phyloP scores from a whole-genome alignment of 2,797 vertebrate genomes.

The Enteromius viviparus region DNA sequence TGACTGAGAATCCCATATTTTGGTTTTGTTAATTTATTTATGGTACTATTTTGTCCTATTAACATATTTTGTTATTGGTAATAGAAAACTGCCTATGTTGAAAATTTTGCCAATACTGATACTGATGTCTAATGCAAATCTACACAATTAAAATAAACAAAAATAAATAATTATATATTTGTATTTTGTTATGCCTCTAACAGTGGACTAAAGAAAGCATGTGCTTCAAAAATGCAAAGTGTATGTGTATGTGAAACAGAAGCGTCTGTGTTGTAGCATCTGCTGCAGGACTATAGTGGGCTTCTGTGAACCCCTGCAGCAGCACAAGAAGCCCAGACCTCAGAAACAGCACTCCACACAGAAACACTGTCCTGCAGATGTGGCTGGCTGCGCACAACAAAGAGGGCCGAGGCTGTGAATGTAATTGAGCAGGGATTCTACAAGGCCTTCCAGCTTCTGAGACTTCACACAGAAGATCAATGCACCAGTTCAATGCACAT shows the following conservation, averaged over 20 bases:
- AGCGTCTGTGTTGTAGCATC: not conserved
- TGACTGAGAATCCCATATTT: not conserved
- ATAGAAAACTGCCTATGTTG: not conserved
- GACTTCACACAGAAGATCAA: conserved; percentile 22
- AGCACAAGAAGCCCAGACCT: conserved; percentile 3
- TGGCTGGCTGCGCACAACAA: conserved; percentile 43
- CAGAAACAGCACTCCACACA: conserved; percentile 2
- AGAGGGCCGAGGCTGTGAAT: conserved; percentile 16
- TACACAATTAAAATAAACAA: not conserved
- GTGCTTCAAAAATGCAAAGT: not conserved
- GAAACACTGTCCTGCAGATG: conserved; percentile 42
- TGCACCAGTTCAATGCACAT: conserved; percentile 3
- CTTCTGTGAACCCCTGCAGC: conserved; percentile 19
- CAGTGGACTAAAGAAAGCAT: not conserved
- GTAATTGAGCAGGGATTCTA: not conserved
- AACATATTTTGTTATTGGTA: not conserved
- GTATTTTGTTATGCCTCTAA: not conserved
- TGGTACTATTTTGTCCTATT: too few species aligned
- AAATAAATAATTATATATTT: not conserved
- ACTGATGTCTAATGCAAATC: not conserved
- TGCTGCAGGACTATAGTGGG: not conserved
- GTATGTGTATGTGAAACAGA: not conserved
- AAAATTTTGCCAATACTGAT: not conserved
- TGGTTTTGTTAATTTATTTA: too few species aligned
- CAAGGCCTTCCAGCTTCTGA: conserved; percentile 26